Evolutionary conservation across 2,797 vertebrate genomes (phyloP), one percentile per base, ranked within the genome.

Genomic region (Thalassophryne amazonica): DNA sequence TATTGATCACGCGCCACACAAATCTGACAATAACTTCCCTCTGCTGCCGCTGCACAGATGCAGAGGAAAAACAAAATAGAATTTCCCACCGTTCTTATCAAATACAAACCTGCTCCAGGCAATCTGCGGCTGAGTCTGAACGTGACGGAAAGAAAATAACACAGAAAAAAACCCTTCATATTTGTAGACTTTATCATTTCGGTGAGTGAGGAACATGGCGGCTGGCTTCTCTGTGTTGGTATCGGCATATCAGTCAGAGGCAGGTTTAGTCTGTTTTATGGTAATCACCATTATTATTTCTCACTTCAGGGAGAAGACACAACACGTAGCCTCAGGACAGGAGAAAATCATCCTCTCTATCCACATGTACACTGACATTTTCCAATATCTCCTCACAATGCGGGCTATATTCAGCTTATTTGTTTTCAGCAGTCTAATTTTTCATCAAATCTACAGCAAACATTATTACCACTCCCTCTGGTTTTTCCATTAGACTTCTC

Each of bases 251-350:
- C 69, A 71, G 65, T 75, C 69, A 58, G 39, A 40, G 38, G 2
- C 51, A 28, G 52, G 45, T 58, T 69, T 42, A 63, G 40, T 59
- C 36, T 60, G 37, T 40, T 64, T 65, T 62, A 76, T 73, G 52
- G 33, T 69, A 73, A 79, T 78, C n/a, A 28, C 11, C 25, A 18
- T 62, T 47, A 72, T 69, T 73, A 73, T 67, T 67, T 36, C 52
- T 64, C 47, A 76, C 52, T 54, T 42, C 29, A 53, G 49, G 34
- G 12, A 43, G 23, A 56, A 17, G 1, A 39, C 40, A 40, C 34
- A 33, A n/a, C n/a, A n/a, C n/a, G n/a, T n/a, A n/a, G 48, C 29
- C 50, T 41, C 2, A 24, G 53, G 53, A 22, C 32, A 50, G 9
- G 8, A 43, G 48, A 28, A 43, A 66, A 71, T 75, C 16, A 53